Evolutionary conservation across 2,888 invertebrate species (phyloP).

Genomic region (Helobdella robusta): DNA sequence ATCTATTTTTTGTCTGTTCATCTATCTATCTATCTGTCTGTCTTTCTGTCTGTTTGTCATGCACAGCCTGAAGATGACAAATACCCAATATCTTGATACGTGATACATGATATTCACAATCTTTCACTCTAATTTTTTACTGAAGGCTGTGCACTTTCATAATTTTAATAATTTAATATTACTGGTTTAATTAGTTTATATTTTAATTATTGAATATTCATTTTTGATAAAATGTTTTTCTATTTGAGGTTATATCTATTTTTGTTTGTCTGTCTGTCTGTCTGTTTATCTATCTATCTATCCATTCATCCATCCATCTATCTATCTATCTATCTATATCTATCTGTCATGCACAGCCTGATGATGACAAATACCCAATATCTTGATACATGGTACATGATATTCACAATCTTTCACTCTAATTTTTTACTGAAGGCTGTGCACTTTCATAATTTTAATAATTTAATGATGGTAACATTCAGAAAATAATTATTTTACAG

Average conservation of each 20-base stretch:
- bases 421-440: background rate
- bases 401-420: conserved; percentile 5
- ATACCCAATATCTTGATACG: too few relatives aligned
- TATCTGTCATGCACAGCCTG: background rate
- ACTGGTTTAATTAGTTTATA: background rate
- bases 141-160: background rate
- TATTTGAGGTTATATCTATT: too few relatives aligned
- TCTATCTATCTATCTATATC: too few relatives aligned
- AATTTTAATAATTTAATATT: background rate
- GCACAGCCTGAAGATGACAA: conserved; percentile 5
- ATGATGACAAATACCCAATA: conserved; percentile 1
- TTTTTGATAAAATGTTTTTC: background rate
- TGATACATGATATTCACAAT: background rate
- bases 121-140: conserved; percentile 13
- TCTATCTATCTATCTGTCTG: too few relatives aligned
- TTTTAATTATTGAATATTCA: background rate
- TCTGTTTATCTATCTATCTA: too few relatives aligned
- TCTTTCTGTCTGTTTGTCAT: too few relatives aligned
- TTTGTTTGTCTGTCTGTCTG: background rate
- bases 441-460: background rate
- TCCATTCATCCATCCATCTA: too few relatives aligned
- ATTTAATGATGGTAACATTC: background rate
- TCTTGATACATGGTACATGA: background rate
- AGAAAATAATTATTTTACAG: background rate
- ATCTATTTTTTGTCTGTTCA: background rate